Base-by-base conservation (phyloP, 2,888 invertebrate species). In the Polyploca ridens region DNA sequence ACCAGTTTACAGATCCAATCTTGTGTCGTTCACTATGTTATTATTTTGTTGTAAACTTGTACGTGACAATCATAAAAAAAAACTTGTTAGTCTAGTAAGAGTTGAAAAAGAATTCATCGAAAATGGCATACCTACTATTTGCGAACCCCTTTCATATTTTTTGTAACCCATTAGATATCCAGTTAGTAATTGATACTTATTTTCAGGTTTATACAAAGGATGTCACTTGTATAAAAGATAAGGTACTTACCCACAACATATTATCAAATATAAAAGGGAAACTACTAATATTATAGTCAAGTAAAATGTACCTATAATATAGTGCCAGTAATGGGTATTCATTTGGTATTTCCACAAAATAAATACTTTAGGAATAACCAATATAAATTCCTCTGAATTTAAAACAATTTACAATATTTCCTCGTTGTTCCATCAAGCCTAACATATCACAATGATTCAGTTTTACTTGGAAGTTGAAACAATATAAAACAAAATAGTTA, bases 151-250 rank as follows among this genome's bases (percentile, higher is more conserved):
- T 35, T 35, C 35, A 35, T 27, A 35, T 66, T 66, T 64, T 63
- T 35, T 33, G n/a, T 62, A 46, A 46, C 7, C 10, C 7, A 10
- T 10, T 38, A n/a, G n/a, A n/a, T n/a, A 38, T 10, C 41, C 11
- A 33, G 33, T 68, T 64, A 58, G 62, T 63, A 16, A 38, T 60
- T 38, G 5, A 4, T 38, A 13, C 62, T 64, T 63, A 44, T 72
- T 90, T 89, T 67, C 90, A 92, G 92, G 69, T 69, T 63, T 92
- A 88, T 74, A 92, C 87, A 70, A 90, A 86, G 68, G 88, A 90
- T 73, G 86, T 92, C 57, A 70, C 84, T 65, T 93, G 93, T 75
- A 65, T 89, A 63, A 79, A 88, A 63, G 88, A 91, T 68, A 8
- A 83, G 91, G 91, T 92, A 89, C n/a, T n/a, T n/a, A n/a, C 74